Percentiles rank a stretch among this genome's conserved stretches.
Evolutionary conservation across 64 coral and sea anemone genomes (phyloP).

Genomic region (Trachythela sp.): DNA sequence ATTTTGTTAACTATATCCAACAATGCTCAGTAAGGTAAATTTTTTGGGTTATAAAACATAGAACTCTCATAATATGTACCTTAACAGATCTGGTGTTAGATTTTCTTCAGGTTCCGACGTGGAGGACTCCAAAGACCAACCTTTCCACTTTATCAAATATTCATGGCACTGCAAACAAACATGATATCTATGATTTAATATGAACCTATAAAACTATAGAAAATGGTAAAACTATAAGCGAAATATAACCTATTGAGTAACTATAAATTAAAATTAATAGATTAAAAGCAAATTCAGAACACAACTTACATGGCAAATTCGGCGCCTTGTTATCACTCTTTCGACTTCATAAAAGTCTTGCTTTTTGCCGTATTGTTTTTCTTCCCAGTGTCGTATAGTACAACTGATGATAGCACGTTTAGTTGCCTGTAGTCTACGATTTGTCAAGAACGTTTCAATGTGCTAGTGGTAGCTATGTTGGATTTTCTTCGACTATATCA

Average conservation of each 20-base stretch:
- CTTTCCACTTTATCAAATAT: slow-evolving; percentile 43
- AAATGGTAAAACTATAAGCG: neutral
- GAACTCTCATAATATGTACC: neutral
- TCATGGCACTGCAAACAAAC: slow-evolving; percentile 18
- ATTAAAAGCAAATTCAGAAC: no score
- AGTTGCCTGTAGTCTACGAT: neutral
- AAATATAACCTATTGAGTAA: no score
- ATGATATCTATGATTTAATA: neutral
- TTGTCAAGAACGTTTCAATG: neutral
- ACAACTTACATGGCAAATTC: neutral
- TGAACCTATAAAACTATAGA: neutral
- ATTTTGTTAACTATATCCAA: neutral
- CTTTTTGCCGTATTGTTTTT: neutral
- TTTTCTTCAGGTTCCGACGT: slow-evolving; percentile 29
- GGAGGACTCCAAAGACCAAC: slow-evolving; percentile 18
- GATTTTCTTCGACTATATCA: neutral
- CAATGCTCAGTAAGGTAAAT: neutral
- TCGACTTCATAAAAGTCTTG: neutral
- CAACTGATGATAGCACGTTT: neutral
- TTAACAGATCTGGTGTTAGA: neutral
- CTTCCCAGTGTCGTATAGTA: neutral
- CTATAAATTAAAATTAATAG: neutral
- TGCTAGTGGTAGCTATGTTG: neutral
- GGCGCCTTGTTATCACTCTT: neutral
- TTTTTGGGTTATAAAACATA: no score